phyloP scores from a whole-genome alignment of 2,888 invertebrate genomes.

The Azorinus chamasolen region DNA sequence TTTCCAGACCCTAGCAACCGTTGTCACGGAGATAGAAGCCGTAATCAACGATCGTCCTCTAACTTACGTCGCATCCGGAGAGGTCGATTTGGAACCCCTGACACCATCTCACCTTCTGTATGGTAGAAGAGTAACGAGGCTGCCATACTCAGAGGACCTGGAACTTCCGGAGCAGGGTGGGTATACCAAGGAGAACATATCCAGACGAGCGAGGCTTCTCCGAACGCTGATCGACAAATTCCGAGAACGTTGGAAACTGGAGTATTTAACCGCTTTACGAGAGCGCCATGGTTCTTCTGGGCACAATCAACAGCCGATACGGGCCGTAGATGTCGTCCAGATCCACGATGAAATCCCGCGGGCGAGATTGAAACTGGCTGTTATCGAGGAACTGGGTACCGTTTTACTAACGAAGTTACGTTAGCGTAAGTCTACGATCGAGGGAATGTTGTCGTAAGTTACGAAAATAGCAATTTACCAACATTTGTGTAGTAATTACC shows the following conservation, averaged over 20 bases:
- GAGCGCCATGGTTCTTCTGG: background rate
- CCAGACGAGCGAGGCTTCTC: no score
- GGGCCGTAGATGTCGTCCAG: background rate
- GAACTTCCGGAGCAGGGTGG: background rate
- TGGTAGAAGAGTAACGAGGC: no score
- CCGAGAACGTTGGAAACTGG: background rate
- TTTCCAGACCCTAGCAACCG: no score
- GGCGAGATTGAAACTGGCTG: background rate
- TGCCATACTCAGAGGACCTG: no score
- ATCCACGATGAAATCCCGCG: background rate
- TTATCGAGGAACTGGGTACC: no score
- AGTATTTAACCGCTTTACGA: no score
- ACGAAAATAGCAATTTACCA: no score
- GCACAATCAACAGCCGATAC: background rate
- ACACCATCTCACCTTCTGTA: no score
- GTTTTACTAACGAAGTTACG: no score
- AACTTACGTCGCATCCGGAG: conserved; percentile 48
- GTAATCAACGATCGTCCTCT: conserved; percentile 51
- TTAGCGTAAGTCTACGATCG: no score
- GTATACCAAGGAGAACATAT: background rate
- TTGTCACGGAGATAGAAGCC: conserved; percentile 52
- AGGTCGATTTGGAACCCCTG: conserved; percentile 28
- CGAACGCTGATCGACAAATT: background rate
- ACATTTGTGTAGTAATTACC: no score
- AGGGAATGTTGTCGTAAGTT: no score